Evolutionary conservation across 2,113 vertebrate genomes (phyloP), one percentile per base, ranked within the genome.

Genomic region (Ochotona curzoniae): DNA sequence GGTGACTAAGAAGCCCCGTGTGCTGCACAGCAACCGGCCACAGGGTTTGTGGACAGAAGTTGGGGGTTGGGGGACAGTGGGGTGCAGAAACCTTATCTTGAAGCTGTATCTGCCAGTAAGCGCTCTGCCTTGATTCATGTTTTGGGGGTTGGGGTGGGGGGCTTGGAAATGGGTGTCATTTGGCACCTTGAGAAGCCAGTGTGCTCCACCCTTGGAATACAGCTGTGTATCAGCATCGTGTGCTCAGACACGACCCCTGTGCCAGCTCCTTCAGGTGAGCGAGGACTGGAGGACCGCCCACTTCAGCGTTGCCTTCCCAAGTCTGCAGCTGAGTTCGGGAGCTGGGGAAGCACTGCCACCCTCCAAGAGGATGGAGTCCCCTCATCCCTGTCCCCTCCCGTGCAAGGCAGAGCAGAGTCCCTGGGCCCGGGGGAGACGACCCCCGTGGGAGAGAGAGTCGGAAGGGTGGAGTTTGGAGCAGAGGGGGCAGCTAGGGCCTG

Each of bases 111-210:
- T 87, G 15, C 38, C 69, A 54, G 38, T 35, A 76, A 75, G 14
- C 38, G 38, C 30, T 91, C 75, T 74, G 17, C 87, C 83, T 95
- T 38, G 23, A 78, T 20, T 84, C 83, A 94, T 38, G 23, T 73
- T 20, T 84, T 82, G 82, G 71, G 54, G 78, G 83, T 90, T 92
- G 66, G 49, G 47, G 80, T 44, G 5, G 60, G 61, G 78, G n/a
- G 17, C 26, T 86, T 80, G 60, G 83, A 67, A 89, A 83, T 79
- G 13, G 75, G 44, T 20, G 5, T 70, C 21, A 57, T 32, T 30
- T 83, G 83, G 75, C n/a, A 73, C 23, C 51, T 17, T 14, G 9
- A 10, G 30, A 17, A 38, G 1, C 63, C 49, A 26, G 90, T 66
- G 13, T 25, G 69, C 12, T 21, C 84, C 47, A 64, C 30, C 5